Conservation (phyloP, 2,888 invertebrate genomes). For the Eulithis testata region DNA sequence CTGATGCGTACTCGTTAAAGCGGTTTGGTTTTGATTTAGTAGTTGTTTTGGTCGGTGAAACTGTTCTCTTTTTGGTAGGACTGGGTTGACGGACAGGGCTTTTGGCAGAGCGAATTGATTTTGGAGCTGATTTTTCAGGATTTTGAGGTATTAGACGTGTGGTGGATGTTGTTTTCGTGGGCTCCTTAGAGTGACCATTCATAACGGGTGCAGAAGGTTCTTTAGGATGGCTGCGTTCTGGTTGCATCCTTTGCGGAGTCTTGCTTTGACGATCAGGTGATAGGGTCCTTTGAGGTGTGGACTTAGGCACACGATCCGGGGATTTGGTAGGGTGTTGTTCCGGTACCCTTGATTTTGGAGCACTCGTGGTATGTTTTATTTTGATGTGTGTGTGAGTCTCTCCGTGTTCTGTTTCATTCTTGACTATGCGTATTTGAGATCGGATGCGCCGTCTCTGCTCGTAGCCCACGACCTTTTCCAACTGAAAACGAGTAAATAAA, state of each 20-base stretch:
- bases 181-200: conserved; percentile 64
- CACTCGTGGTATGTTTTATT: conserved; percentile 54
- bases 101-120: conserved; percentile 49
- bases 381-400: conserved; percentile 53
- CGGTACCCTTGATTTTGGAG: conserved; percentile 55
- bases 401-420: conserved; percentile 81
- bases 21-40: conserved; percentile 70
- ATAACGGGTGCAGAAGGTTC: conserved; percentile 45
- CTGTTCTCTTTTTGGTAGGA: conserved; percentile 73
- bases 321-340: conserved; percentile 54
- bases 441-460: conserved; percentile 91
- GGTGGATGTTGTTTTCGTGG: conserved; percentile 46
- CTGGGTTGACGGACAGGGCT: conserved; percentile 66
- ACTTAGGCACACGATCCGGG: conserved; percentile 53
- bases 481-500: conserved; percentile 74
- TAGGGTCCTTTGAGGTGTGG: conserved; percentile 47
- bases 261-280: conserved; percentile 61
- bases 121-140: conserved; percentile 61
- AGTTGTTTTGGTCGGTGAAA: conserved; percentile 66
- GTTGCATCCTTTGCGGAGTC: conserved; percentile 44
- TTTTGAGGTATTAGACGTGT: conserved; percentile 58
- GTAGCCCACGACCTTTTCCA: conserved; percentile 90
- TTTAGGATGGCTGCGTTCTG: conserved; percentile 47
- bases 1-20: conserved; percentile 77
- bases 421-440: conserved; percentile 90